Conservation (phyloP, 1,140 invertebrate genomes). For the Apis laboriosa region DNA sequence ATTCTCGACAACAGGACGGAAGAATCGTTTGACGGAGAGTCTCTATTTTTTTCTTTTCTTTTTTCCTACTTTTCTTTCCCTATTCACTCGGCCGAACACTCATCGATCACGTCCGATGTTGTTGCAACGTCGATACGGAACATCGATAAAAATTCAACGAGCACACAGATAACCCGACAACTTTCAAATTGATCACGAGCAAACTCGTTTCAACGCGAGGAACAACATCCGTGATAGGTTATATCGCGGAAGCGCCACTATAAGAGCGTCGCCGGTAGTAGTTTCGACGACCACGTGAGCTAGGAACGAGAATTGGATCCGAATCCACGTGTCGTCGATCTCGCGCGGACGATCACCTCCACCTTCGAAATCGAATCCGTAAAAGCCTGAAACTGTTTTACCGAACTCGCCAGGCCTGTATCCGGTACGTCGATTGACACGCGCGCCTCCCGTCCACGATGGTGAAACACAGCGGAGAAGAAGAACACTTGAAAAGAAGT, state of each 20-base stretch:
- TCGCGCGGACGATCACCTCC: slow-evolving; percentile 7
- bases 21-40: slow-evolving; percentile 16
- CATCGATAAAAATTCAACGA: slow-evolving; percentile 30
- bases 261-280: slow-evolving; percentile 44
- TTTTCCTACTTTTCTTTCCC: not conserved
- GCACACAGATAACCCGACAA: not conserved
- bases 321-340: slow-evolving; percentile 57
- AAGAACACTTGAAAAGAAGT: not conserved
- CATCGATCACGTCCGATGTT: slow-evolving; percentile 1
- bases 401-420: not conserved
- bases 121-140: not conserved
- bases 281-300: slow-evolving; percentile 58
- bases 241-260: slow-evolving; percentile 22
- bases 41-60: not conserved
- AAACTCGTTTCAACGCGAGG: slow-evolving; percentile 24
- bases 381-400: not conserved
- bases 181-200: not conserved
- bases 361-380: not conserved
- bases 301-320: slow-evolving; percentile 43
- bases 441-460: not conserved
- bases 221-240: slow-evolving; percentile 21
- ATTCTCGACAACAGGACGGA: slow-evolving; percentile 23
- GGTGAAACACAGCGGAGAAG: not conserved
- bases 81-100: slow-evolving; percentile 23
- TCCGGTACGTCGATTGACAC: not conserved